Conservation (phyloP, 2,888 invertebrate genomes). For the Clunio marinus region DNA sequence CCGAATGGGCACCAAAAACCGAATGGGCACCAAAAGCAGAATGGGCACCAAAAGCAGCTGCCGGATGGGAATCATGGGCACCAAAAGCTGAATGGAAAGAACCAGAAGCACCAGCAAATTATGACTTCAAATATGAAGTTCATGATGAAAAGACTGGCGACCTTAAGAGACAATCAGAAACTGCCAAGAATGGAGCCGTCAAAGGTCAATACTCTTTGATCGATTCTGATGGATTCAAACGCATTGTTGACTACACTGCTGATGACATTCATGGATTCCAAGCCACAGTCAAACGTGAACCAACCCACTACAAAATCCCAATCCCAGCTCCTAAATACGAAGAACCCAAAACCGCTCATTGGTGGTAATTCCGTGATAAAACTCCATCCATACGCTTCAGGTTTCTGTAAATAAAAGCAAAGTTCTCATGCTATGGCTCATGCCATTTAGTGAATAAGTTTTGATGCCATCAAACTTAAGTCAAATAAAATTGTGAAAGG, state of each 20-base stretch:
- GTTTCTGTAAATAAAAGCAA: slow-evolving; percentile 7
- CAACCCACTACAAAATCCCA: slow-evolving; percentile 50
- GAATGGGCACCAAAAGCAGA: background rate
- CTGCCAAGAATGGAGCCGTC: slow-evolving; percentile 54
- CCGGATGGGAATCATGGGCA: background rate
- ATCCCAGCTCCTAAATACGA: slow-evolving; percentile 42
- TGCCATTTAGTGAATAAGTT: background rate
- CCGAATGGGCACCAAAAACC: background rate
- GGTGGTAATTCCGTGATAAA: background rate
- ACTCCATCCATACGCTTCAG: background rate
- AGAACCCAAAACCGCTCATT: background rate
- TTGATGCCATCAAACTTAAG: slow-evolving; percentile 9
- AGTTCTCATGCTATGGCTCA: slow-evolving; percentile 16
- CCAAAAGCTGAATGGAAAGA: slow-evolving; percentile 41
- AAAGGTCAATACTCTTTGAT: slow-evolving; percentile 54
- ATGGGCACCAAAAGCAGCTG: background rate
- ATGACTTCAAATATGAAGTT: slow-evolving; percentile 53
- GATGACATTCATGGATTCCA: slow-evolving; percentile 56
- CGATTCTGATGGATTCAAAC: slow-evolving; percentile 54
- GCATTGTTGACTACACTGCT: slow-evolving; percentile 55
- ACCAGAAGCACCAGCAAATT: slow-evolving; percentile 50
- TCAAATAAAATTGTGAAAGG: background rate
- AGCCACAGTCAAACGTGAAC: slow-evolving; percentile 54
- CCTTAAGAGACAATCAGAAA: slow-evolving; percentile 54
- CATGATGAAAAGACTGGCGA: slow-evolving; percentile 55